Conservation (phyloP, 1,140 invertebrate species). For the Ephestia elutella region DNA sequence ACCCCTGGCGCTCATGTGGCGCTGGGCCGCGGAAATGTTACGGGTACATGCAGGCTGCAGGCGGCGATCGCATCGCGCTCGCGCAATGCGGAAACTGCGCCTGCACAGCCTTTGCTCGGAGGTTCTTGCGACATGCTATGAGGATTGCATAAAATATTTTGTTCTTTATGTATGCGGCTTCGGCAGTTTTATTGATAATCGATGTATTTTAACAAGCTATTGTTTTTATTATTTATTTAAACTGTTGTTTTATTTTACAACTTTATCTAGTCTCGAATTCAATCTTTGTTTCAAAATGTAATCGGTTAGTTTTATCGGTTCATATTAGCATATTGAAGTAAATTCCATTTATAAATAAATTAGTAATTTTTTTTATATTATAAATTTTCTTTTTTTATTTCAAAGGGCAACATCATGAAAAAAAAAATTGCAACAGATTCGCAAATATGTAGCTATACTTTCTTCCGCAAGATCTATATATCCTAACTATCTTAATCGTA, state of each 20-base stretch:
- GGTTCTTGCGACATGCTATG: no score
- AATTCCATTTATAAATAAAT: no score
- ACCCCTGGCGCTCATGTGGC: slow-evolving; percentile 24
- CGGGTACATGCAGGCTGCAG: slow-evolving; percentile 10
- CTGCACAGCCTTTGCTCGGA: neutral
- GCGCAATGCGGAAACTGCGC: slow-evolving; percentile 36
- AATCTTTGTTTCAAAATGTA: neutral
- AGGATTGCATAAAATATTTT: neutral
- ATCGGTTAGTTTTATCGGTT: no score
- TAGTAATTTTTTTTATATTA: no score
- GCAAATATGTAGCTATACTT: no score
- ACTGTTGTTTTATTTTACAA: neutral
- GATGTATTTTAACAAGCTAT: neutral
- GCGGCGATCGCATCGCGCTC: slow-evolving; percentile 7
- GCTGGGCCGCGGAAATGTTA: slow-evolving; percentile 30
- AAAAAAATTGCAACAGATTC: no score
- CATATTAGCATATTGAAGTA: no score
- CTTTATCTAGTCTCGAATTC: no score
- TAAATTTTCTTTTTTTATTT: no score
- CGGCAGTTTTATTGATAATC: neutral
- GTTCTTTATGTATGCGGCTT: neutral
- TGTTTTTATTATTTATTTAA: neutral
- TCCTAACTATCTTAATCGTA: no score
- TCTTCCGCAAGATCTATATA: no score
- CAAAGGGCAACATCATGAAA: no score